Percentiles rank a stretch among this genome's conserved stretches.
Evolutionary conservation across 2,797 vertebrate species (phyloP).

Genomic region (Apogon hyalosoma): DNA sequence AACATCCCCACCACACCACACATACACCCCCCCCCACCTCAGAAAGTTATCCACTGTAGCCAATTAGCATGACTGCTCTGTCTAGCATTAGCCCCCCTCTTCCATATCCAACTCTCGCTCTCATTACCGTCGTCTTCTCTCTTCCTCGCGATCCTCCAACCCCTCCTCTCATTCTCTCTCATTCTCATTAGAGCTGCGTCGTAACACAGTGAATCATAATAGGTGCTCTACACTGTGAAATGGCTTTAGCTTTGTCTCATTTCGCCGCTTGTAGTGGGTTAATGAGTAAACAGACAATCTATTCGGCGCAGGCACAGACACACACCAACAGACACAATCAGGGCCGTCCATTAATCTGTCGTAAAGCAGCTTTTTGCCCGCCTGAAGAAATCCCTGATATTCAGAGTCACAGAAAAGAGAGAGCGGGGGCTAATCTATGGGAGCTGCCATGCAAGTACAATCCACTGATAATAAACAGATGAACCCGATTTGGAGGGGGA

Average conservation of each 20-base stretch:
- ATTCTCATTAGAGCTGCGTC: constrained; percentile 73
- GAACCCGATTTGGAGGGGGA: constrained; percentile 15
- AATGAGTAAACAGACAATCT: constrained; percentile 71
- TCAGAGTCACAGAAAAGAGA: constrained; percentile 29
- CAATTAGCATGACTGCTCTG: constrained; percentile 81
- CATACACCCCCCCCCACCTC: too few relatives aligned
- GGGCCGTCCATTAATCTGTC: constrained; percentile 65
- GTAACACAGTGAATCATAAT: constrained; percentile 77
- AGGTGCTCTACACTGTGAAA: constrained; percentile 76
- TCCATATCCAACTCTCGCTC: constrained; percentile 49
- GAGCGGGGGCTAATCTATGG: constrained; percentile 61
- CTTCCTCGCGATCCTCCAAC: constrained; percentile 40
- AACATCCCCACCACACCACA: too few relatives aligned
- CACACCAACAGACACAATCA: constrained; percentile 61
- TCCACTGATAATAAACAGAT: constrained; percentile 46
- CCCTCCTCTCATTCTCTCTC: constrained; percentile 59
- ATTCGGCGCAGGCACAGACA: constrained; percentile 46
- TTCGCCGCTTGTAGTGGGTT: constrained; percentile 52
- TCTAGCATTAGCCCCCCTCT: constrained; percentile 63
- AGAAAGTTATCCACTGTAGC: constrained; percentile 79
- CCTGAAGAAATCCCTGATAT: constrained; percentile 69
- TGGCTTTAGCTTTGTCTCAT: constrained; percentile 75
- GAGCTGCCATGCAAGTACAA: constrained; percentile 55
- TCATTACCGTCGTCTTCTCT: constrained; percentile 63
- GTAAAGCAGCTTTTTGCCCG: constrained; percentile 62